Evolutionary conservation across 2,888 invertebrate genomes (phyloP).

Genomic region (Myathropa florea): DNA sequence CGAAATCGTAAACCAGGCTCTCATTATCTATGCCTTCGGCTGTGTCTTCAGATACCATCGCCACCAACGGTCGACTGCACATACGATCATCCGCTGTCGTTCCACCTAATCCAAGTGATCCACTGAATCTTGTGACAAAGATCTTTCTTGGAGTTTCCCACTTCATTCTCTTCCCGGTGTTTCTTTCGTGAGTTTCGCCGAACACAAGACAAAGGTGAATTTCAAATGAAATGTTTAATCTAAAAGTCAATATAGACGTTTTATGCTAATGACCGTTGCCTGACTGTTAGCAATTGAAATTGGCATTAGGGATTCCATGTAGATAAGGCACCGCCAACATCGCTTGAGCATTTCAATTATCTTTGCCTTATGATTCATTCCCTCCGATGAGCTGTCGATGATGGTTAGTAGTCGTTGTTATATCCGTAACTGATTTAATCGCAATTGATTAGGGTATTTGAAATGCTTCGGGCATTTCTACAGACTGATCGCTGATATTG

Average conservation of each 20-base stretch:
- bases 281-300: neutral
- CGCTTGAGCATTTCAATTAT: conserved; percentile 17
- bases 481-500: neutral
- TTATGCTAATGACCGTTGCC: neutral
- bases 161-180: no score
- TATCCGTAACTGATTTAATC: conserved; percentile 13
- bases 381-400: conserved; percentile 2
- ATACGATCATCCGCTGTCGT: neutral
- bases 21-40: neutral
- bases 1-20: neutral
- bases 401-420: neutral
- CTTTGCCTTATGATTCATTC: neutral
- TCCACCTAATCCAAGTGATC: no score
- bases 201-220: neutral
- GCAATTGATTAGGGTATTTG: neutral
- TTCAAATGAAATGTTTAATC: neutral
- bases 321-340: neutral
- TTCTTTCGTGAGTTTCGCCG: neutral
- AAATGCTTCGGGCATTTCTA: neutral
- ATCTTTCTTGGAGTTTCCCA: no score
- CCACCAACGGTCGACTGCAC: neutral
- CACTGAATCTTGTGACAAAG: no score
- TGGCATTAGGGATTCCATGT: conserved; percentile 14
- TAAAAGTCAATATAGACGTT: neutral
- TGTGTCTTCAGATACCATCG: neutral